Evolutionary conservation across 1,140 invertebrate genomes (phyloP).

Genomic region (Drosophila parvula): DNA sequence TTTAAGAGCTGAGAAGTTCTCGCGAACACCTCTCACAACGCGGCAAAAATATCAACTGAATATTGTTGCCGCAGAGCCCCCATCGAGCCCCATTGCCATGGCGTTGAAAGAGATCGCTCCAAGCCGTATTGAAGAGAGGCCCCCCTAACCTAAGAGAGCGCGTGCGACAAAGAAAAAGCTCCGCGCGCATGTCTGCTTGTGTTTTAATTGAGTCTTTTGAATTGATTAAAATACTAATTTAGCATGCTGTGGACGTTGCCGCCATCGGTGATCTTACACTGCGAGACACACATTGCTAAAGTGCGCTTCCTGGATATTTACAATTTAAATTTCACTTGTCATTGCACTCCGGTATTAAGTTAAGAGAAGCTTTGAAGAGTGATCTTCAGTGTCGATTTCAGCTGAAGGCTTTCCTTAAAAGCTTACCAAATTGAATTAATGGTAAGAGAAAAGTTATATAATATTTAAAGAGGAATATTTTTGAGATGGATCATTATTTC

Average conservation of each 20-base stretch:
- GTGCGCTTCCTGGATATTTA: constrained; percentile 17
- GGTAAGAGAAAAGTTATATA: neutral
- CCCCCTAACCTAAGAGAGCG: constrained; percentile 5
- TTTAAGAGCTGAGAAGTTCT: constrained; percentile 25
- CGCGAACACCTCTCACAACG: constrained; percentile 37
- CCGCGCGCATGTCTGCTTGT: constrained; percentile 20
- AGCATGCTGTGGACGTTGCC: constrained; percentile 54
- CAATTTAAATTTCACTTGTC: constrained; percentile 18
- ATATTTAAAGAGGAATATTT: neutral
- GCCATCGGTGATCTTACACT: constrained; percentile 44
- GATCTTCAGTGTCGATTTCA: neutral
- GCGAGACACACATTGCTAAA: constrained; percentile 1
- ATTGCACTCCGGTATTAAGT: neutral
- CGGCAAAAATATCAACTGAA: constrained; percentile 41
- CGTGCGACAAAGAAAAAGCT: constrained; percentile 29
- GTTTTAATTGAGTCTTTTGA: constrained; percentile 59
- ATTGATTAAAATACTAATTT: constrained; percentile 77
- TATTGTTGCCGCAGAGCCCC: constrained; percentile 7
- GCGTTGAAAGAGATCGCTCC: constrained; percentile 15
- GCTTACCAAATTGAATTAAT: neutral
- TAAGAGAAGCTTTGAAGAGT: neutral
- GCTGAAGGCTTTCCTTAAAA: neutral
- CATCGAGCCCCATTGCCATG: neutral
- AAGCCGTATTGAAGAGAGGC: constrained; percentile 20
- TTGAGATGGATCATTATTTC: neutral